Base-by-base conservation (phyloP, 2,797 vertebrate genomes). In the Atherinosoma microstoma region DNA sequence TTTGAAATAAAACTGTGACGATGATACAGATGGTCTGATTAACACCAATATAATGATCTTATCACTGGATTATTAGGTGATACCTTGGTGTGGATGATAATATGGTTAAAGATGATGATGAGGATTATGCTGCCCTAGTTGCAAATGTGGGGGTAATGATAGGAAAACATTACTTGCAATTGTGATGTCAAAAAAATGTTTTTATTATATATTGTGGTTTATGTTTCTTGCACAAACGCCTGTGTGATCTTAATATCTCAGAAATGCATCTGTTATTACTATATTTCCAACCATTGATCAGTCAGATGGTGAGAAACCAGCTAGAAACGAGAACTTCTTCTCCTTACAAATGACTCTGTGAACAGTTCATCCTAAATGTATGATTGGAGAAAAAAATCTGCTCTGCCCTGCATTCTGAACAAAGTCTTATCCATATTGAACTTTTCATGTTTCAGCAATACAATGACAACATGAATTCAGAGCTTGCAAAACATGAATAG, bases 1-100 rank as follows among this genome's bases (percentile, higher is more conserved):
- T 91, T 77, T 86, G 83, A 90, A 89, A 89, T 66, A 54, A 64
- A 64, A 75, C 51, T 20, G 20, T 47, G 63, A 67, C 16, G 20
- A 70, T 58, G 80, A 87, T 77, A 80, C 85, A 86, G 80, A 77
- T 74, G 73, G 70, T 58, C 68, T 81, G 86, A 91, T 90, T 89
- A 89, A 85, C 73, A 76, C n/a, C 72, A 71, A 64, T 77, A 70
- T 82, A 78, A 84, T 80, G 84, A 85, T 73, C 83, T 82, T 87
- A 87, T 91, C 82, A 40, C 34, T 73, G 63, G 78, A 61, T 57
- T 58, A 67, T 78, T 76, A 90, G 79, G 30, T 63, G 79, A 77
- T 84, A 74, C 58, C 74, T 76, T 36, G 30, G 66, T 64, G 74
- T 59, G 49, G 73, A 87, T 83, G 80, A 84, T 70, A 73, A 76